Percentiles rank a stretch among this genome's conserved stretches.
Evolutionary conservation across 2,888 invertebrate species (phyloP).

Genomic region (Cactoblastis cactorum): DNA sequence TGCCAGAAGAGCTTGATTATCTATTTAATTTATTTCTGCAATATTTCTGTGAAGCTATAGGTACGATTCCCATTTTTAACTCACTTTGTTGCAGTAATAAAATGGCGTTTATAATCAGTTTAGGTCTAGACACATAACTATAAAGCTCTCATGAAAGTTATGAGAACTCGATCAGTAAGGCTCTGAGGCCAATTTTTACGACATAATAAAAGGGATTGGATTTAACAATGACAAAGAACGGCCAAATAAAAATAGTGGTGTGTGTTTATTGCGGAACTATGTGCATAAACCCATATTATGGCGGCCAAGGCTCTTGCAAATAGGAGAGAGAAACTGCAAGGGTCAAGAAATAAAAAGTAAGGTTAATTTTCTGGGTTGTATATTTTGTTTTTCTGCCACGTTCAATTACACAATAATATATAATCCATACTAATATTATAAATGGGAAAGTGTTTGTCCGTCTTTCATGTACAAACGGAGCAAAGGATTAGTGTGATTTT

Average conservation of each 20-base stretch:
- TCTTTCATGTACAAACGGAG: too few species aligned
- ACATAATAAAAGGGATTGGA: slow-evolving; percentile 8
- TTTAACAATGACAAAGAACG: slow-evolving; percentile 1
- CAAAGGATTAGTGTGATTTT: too few species aligned
- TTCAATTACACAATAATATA: too few species aligned
- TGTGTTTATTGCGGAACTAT: not conserved
- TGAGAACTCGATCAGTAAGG: not conserved
- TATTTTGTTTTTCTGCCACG: too few species aligned
- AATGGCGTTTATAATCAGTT: not conserved
- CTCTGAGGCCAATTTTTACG: slow-evolving; percentile 5
- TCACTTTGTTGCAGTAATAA: not conserved
- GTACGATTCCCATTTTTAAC: too few species aligned
- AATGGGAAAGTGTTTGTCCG: too few species aligned
- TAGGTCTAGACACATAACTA: not conserved
- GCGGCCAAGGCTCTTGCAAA: not conserved
- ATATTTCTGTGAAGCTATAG: too few species aligned
- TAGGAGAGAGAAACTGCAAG: not conserved
- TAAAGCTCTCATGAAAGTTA: not conserved
- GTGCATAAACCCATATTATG: not conserved
- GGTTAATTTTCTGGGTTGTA: too few species aligned
- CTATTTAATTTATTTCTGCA: too few species aligned
- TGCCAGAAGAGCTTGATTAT: too few species aligned
- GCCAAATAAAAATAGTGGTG: not conserved
- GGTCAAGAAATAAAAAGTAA: too few species aligned
- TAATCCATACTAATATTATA: too few species aligned